Conservation (phyloP, 2,888 invertebrate species). For the Iselma pallidipennis region DNA sequence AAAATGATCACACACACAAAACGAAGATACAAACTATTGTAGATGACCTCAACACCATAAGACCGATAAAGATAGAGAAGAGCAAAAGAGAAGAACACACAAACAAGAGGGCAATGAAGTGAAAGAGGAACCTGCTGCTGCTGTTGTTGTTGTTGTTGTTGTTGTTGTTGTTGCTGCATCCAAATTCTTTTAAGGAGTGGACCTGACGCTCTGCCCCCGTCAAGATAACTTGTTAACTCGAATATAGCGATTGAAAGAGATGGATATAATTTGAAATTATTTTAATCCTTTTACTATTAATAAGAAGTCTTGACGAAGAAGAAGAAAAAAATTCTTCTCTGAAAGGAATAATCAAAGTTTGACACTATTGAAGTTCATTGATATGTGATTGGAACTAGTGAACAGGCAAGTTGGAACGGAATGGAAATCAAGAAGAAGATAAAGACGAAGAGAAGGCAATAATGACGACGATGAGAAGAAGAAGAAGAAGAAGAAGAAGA, state of each 20-base stretch:
- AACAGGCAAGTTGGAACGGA: constrained; percentile 37
- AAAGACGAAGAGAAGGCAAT: constrained; percentile 2
- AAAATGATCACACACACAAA: not conserved
- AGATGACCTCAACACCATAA: constrained; percentile 33
- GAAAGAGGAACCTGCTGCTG: constrained; percentile 44
- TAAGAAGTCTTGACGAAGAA: not conserved
- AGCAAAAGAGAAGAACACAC: not conserved
- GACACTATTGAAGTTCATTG: constrained; percentile 22
- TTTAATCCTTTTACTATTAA: not conserved
- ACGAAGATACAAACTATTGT: constrained; percentile 19
- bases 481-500: not conserved
- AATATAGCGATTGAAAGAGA: not conserved
- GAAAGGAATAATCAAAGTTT: not conserved
- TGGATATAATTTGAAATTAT: not conserved
- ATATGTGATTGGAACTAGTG: constrained; percentile 18
- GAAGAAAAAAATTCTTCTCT: not conserved
- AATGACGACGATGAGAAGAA: not conserved
- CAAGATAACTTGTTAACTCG: not conserved
- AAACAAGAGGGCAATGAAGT: constrained; percentile 35
- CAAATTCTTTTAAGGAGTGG: constrained; percentile 43
- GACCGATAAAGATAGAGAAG: constrained; percentile 18
- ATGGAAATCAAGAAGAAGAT: constrained; percentile 28
- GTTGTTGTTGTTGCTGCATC: constrained; percentile 31
- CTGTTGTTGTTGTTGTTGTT: not conserved
- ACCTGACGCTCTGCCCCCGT: not conserved